Base-by-base conservation (phyloP, 2,888 invertebrate species). In the Idaea biselata region DNA sequence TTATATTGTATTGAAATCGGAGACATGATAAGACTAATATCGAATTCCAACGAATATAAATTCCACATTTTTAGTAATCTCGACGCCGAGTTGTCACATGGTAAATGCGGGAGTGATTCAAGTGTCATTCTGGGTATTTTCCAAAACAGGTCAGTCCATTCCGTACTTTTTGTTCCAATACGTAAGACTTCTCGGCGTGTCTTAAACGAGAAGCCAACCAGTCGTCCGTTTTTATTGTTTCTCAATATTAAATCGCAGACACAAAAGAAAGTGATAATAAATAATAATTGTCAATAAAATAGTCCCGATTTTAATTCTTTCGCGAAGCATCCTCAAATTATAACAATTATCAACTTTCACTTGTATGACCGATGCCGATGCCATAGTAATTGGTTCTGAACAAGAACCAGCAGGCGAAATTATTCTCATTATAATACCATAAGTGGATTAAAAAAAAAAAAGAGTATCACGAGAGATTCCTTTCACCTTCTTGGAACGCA, bases 141-240 rank as follows among this genome's bases (percentile, higher is more conserved):
- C 85, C 86, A 82, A 85, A 89, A 86, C 88, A 77, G 81, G 88
- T 86, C 81, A 73, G 76, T 80, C 76, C 79, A 81, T 79, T 82
- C 82, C 81, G 79, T 75, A 71, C 76, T 88, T 90, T 89, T 91
- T 91, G 85, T 88, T 80, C 81, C 74, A 77, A 80, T 83, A 86
- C 87, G 84, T 87, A 89, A 90, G 91, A 90, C 88, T 84, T 82
- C 75, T 78, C 79, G 89, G 86, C 88, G 88, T 86, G 84, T 83
- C 84, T 80, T 88, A 89, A 25, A 88, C 90, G 83, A 89, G 83
- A 84, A 81, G 81, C 80, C 85, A 89, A 89, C 91, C 86, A 83
- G 91, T 89, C 88, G 84, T 77, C 85, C 83, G 81, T 86, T 81
- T 86, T 33, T 1, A 8, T 14, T 44, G 3, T 44, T 44, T 44